A percentile compares a stretch with the other conserved stretches of the same genome.
These are phyloP conservation scores for Gastracanthus pulcherrimus DNA, from an alignment of 2,888 invertebrate genomes.

Conservation along the genomic window DNA sequence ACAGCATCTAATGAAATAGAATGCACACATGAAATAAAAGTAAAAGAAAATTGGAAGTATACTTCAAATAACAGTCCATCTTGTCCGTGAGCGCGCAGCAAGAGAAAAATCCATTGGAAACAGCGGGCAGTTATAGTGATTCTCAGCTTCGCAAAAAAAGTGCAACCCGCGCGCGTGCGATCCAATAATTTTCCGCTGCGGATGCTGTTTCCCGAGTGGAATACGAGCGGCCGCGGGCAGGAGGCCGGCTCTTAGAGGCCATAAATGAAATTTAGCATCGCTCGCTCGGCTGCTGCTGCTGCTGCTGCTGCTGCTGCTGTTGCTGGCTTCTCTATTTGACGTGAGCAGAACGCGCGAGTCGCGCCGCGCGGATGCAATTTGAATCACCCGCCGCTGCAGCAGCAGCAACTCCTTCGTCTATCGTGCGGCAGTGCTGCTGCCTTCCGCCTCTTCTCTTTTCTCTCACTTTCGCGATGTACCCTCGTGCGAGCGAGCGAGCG, in stretches of 20 bases:
- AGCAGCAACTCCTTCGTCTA: neutral
- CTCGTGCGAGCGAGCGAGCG: too few species aligned
- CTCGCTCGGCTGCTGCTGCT: neutral
- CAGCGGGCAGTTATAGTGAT: neutral
- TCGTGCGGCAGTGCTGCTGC: too few species aligned
- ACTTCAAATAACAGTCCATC: constrained; percentile 13
- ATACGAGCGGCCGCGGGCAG: neutral
- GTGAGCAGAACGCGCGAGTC: too few species aligned
- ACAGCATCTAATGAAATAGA: too few species aligned
- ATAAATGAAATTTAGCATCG: constrained; percentile 47
- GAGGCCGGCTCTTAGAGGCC: constrained; percentile 20
- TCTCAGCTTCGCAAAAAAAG: neutral
- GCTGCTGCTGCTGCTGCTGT: neutral
- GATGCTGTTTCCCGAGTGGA: neutral
- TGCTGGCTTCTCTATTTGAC: neutral
- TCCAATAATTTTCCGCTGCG: neutral
- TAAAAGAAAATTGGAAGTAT: neutral
- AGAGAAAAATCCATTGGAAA: neutral
- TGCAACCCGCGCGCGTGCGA: too few species aligned
- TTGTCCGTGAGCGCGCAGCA: neutral
- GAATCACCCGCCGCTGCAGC: constrained; percentile 2
- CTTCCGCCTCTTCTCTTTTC: neutral
- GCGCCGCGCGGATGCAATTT: constrained; percentile 30
- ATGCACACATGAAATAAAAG: too few species aligned
- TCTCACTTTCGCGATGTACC: neutral